These are phyloP conservation scores for Temnopleurus reevesii DNA, from an alignment of 53 echinoderm and acorn worm genomes.

Conservation along the genomic window DNA sequence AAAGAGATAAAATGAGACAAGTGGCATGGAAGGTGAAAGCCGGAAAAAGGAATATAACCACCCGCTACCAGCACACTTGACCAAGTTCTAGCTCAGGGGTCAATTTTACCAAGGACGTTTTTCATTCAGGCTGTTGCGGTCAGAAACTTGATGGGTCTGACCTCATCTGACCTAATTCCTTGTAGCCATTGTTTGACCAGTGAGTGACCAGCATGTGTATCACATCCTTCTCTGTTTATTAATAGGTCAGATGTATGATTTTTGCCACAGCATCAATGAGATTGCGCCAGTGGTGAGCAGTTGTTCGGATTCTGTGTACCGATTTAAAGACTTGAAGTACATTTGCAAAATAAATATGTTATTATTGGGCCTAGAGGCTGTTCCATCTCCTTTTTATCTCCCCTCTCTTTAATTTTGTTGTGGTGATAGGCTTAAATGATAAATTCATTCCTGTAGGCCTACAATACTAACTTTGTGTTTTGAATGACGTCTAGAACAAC, in stretches of 20 bases:
- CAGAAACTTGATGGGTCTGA: slow-evolving; percentile 25
- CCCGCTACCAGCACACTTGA: neutral
- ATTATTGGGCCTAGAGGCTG: too few relatives aligned
- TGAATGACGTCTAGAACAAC: too few relatives aligned
- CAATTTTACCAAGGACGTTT: slow-evolving; percentile 4
- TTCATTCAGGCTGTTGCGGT: slow-evolving; percentile 14
- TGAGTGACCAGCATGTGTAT: slow-evolving; percentile 13
- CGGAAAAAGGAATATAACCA: neutral
- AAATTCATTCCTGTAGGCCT: too few relatives aligned
- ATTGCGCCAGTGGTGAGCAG: too few relatives aligned
- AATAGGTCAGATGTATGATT: too few relatives aligned
- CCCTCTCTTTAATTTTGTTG: too few relatives aligned
- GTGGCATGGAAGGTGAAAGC: neutral
- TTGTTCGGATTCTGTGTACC: neutral
- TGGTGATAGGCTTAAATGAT: too few relatives aligned
- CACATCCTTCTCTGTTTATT: slow-evolving; percentile 9
- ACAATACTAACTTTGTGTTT: too few relatives aligned
- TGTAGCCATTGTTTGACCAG: slow-evolving; percentile 19
- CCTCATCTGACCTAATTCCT: slow-evolving; percentile 30
- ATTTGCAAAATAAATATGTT: neutral
- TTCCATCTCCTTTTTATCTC: too few relatives aligned
- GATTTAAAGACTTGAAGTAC: too few relatives aligned
- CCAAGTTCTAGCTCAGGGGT: slow-evolving; percentile 19
- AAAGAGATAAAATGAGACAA: too few relatives aligned
- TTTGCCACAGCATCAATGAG: too few relatives aligned